Evolutionary conservation across 2,888 invertebrate genomes (phyloP).

Genomic region (Lycia hirtaria): DNA sequence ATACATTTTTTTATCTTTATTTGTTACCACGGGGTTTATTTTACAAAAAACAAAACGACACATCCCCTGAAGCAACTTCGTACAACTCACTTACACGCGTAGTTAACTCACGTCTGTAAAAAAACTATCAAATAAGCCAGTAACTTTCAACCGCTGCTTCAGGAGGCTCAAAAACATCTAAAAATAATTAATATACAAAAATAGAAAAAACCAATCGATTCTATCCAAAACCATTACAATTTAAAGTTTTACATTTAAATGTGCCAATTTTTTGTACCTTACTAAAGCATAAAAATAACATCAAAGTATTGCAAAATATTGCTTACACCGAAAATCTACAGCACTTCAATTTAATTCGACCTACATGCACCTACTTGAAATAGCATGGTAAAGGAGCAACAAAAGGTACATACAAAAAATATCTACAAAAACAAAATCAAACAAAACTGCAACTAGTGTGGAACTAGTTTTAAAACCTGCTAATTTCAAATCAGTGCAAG

Average conservation of each 20-base stretch:
- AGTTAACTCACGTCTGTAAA: background rate
- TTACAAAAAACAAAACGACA: background rate
- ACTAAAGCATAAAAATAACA: background rate
- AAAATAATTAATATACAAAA: background rate
- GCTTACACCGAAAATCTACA: constrained; percentile 2
- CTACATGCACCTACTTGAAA: constrained; percentile 18
- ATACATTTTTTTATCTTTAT: background rate
- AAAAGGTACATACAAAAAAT: no score
- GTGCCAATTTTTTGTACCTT: constrained; percentile 8
- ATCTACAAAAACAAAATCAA: background rate
- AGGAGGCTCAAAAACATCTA: background rate
- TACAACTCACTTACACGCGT: background rate
- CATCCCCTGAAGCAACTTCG: background rate
- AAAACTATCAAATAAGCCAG: no score
- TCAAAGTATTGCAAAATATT: constrained; percentile 5
- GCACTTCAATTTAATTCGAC: constrained; percentile 15
- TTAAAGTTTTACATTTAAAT: background rate
- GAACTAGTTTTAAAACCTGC: background rate
- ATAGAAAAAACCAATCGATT: background rate
- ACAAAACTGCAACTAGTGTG: background rate
- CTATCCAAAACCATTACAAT: background rate
- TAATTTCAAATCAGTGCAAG: constrained; percentile 4
- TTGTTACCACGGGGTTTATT: constrained; percentile 6
- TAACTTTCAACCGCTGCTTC: background rate
- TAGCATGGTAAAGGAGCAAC: no score